Percentiles rank a stretch among this genome's conserved stretches.
Evolutionary conservation across 2,113 vertebrate species (phyloP).

Genomic region (Tamias sibiricus): DNA sequence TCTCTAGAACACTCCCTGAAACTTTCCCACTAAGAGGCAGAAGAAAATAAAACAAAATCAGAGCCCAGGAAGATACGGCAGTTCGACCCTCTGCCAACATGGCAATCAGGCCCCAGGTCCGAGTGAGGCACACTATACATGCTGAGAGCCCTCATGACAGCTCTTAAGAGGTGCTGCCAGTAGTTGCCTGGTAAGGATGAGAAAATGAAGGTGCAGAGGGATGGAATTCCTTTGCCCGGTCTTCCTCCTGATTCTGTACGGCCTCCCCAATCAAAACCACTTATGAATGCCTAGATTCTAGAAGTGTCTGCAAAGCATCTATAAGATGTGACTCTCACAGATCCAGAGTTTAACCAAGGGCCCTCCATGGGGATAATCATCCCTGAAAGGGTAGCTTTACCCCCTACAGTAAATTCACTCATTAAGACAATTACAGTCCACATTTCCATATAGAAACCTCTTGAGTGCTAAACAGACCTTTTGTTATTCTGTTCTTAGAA

Average conservation of each 20-base stretch:
- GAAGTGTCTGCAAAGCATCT: neutral
- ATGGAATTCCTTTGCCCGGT: fast-evolving
- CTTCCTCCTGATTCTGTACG: neutral
- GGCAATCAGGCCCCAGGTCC: fast-evolving
- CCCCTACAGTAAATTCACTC: neutral
- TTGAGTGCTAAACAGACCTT: neutral
- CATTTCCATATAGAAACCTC: neutral
- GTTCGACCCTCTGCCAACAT: fast-evolving
- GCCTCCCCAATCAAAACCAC: neutral
- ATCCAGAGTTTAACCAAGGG: neutral
- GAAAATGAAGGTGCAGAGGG: neutral
- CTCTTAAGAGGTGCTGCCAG: neutral
- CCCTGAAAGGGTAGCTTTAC: neutral
- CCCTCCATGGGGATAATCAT: neutral
- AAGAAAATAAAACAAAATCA: neutral
- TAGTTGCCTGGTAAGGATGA: neutral
- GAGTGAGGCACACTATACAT: fast-evolving
- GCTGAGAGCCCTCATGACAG: neutral
- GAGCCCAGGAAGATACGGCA: neutral
- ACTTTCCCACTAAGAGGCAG: neutral
- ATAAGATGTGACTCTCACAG: neutral
- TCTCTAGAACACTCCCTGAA: neutral
- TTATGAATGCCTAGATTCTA: neutral
- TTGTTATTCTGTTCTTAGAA: neutral
- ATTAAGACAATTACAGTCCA: neutral